Base-by-base conservation (phyloP, 2,113 vertebrate genomes). In the Solea senegalensis region DNA sequence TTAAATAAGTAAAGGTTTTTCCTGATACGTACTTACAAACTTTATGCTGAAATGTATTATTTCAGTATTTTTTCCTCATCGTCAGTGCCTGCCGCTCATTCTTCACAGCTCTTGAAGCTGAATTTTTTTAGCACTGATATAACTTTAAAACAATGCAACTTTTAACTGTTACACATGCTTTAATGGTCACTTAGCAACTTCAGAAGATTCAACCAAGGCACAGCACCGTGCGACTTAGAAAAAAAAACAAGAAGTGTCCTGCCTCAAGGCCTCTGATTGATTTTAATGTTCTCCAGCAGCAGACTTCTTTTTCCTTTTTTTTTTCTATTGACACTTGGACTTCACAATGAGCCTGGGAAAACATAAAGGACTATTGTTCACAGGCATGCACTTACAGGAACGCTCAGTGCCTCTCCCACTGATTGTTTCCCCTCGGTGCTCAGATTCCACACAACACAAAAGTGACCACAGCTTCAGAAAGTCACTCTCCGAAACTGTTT, bases 331-430 rank as follows among this genome's bases (percentile, higher is more conserved):
- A 79, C 69, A 79, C 73, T 69, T 52, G 49, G 57, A 66, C 59
- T 67, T 21, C 65, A 49, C n/a, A 55, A 49, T 50, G 15, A 51
- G 53, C 55, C 40, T 12, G 9, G 58, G 83, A 61, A 83, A 44
- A 75, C 54, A 90, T 55, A 15, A 80, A 81, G 54, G 21, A 11
- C 71, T 48, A 79, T 89, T 89, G 82, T 91, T 89, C 61, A 13
- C 46, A 76, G 53, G 41, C 50, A 56, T 66, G 62, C 61, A 28
- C 73, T 74, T 16, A 61, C 14, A 73, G 73, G 68, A 72, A 76
- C 40, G 70, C n/a, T 39, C 16, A 40, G 45, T 8, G 50, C 63
- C 54, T 70, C 53, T 80, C 57, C 65, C 2, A 0, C 65, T 10
- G 46, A 53, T 74, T 61, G 68, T 79, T 79, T 61, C 65, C 65